A percentile compares a stretch with the other conserved stretches of the same genome.
phyloP scores from a whole-genome alignment of 2,888 invertebrate species.

The Salpingus planirostris region DNA sequence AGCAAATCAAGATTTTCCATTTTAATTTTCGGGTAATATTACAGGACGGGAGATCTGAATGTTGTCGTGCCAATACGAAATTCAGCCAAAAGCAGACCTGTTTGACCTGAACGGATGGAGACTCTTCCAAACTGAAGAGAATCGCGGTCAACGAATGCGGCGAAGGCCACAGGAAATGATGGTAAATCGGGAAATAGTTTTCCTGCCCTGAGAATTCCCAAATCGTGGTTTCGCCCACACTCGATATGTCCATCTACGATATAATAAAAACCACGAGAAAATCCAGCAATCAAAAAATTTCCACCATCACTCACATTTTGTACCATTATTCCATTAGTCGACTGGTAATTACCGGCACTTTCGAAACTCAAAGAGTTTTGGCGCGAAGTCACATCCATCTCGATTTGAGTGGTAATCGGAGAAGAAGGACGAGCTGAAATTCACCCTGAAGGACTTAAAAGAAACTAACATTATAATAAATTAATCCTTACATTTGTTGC shows the following conservation, averaged over 20 bases:
- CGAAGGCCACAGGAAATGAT: slow-evolving; percentile 56
- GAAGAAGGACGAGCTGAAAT: slow-evolving; percentile 44
- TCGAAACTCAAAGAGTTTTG: slow-evolving; percentile 53
- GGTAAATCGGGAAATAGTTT: slow-evolving; percentile 60
- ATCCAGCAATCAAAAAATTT: too few species aligned
- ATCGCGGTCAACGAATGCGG: slow-evolving; percentile 46
- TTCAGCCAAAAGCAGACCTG: slow-evolving; percentile 67
- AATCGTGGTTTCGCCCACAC: slow-evolving; percentile 54
- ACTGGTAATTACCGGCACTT: slow-evolving; percentile 45
- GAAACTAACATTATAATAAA: too few species aligned
- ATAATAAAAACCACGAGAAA: too few species aligned
- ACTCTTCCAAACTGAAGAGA: slow-evolving; percentile 58
- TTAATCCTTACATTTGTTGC: slow-evolving; percentile 39
- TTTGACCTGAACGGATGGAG: slow-evolving; percentile 56
- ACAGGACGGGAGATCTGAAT: slow-evolving; percentile 41
- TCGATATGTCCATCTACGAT: slow-evolving; percentile 46
- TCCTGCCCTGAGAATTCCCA: slow-evolving; percentile 75
- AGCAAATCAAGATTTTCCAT: not conserved
- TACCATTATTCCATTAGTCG: slow-evolving; percentile 56
- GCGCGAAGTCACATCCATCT: slow-evolving; percentile 51
- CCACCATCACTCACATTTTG: slow-evolving; percentile 52
- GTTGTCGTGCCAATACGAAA: slow-evolving; percentile 56
- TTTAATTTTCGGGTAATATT: slow-evolving; percentile 18
- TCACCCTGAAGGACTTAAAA: too few species aligned
- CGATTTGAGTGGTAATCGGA: slow-evolving; percentile 44